phyloP scores from a whole-genome alignment of 2,888 invertebrate species.

The Uloborus plumipes region DNA sequence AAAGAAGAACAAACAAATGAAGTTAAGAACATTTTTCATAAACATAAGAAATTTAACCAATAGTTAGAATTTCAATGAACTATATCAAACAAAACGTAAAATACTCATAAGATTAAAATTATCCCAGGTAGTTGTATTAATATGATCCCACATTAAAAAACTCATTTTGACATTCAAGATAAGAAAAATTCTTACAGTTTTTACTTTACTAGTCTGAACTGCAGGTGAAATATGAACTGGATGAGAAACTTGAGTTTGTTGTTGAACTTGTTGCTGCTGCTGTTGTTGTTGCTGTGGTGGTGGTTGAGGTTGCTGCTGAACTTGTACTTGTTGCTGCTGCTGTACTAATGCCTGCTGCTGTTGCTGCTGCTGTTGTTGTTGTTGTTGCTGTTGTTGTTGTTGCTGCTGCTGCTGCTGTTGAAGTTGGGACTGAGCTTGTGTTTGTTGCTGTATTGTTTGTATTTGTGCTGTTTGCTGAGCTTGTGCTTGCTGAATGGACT shows the following conservation, averaged over 20 bases:
- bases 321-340: conserved; percentile 69
- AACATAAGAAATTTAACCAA: too few relatives aligned
- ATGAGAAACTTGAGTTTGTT: conserved; percentile 9
- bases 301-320: conserved; percentile 72
- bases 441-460: neutral
- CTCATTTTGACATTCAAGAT: neutral
- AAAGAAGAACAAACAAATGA: too few relatives aligned
- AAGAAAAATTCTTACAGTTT: conserved; percentile 28
- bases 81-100: too few relatives aligned
- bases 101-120: too few relatives aligned
- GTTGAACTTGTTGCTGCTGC: neutral
- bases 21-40: too few relatives aligned
- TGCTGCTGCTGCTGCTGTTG: conserved; percentile 66
- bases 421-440: neutral
- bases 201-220: conserved; percentile 32
- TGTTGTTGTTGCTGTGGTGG: conserved; percentile 10
- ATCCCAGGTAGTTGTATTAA: too few relatives aligned
- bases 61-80: too few relatives aligned
- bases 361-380: conserved; percentile 75
- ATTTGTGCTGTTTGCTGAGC: conserved; percentile 49
- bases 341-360: conserved; percentile 69
- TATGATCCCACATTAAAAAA: too few relatives aligned
- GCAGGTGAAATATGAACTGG: conserved; percentile 36
- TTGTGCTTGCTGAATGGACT: conserved; percentile 74
- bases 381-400: conserved; percentile 69